A percentile compares a stretch with the other conserved stretches of the same genome.
Evolutionary conservation across 2,888 invertebrate species (phyloP).

Genomic region (Himalopsyche tibetana): DNA sequence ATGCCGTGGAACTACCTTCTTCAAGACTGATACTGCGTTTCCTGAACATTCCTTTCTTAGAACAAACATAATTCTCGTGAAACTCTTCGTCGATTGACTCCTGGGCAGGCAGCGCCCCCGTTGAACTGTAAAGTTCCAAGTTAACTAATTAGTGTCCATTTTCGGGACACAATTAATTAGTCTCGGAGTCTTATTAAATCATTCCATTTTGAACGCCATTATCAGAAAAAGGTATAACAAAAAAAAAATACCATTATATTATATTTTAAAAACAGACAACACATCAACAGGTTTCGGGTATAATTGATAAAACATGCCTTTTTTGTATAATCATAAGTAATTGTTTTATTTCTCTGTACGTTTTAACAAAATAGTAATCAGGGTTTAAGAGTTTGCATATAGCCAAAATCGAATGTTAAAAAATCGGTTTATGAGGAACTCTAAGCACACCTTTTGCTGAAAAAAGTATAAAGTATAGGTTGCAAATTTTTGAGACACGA

Average conservation of each 20-base stretch:
- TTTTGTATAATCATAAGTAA: too few species aligned
- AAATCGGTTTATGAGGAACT: too few species aligned
- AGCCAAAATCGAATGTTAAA: too few species aligned
- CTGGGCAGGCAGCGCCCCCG: conserved; percentile 71
- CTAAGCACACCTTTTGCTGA: not conserved
- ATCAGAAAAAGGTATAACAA: too few species aligned
- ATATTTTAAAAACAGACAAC: too few species aligned
- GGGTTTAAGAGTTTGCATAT: too few species aligned
- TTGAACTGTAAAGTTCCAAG: conserved; percentile 74
- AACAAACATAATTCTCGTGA: conserved; percentile 87
- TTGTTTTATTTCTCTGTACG: too few species aligned
- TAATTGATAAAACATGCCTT: too few species aligned
- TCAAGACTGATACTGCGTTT: conserved; percentile 86
- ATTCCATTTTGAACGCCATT: too few species aligned
- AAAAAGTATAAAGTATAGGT: not conserved
- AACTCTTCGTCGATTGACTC: conserved; percentile 83
- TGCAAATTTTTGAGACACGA: not conserved
- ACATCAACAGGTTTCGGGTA: too few species aligned
- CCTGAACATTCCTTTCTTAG: conserved; percentile 83
- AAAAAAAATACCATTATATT: too few species aligned
- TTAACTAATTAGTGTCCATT: conserved; percentile 68
- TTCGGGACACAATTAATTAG: conserved; percentile 36
- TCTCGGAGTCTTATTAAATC: not conserved
- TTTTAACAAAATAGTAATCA: too few species aligned
- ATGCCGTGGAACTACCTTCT: conserved; percentile 73